Percentiles rank a stretch among this genome's conserved stretches.
These are phyloP conservation scores for Cynopterus brachyotis DNA, from an alignment of 2,113 vertebrate genomes.

Conservation along the genomic window DNA sequence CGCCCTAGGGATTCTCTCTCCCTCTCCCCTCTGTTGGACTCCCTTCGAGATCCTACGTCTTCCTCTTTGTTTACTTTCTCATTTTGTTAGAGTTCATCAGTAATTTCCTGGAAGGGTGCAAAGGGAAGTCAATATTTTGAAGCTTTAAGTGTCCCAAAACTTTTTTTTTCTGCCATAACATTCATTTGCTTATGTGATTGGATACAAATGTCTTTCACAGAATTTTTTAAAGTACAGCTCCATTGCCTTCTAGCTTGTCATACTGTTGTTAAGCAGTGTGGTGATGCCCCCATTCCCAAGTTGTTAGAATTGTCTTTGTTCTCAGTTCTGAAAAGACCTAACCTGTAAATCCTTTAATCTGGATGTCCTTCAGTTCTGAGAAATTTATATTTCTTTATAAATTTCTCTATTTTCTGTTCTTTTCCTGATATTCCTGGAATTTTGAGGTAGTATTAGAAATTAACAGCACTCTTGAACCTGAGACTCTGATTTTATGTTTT, in stretches of 20 bases:
- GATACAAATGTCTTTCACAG: not conserved
- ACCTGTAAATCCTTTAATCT: not conserved
- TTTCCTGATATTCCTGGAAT: not conserved
- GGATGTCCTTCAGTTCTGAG: not conserved
- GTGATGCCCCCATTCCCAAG: not conserved
- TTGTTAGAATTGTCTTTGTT: not conserved
- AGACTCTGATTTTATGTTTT: not conserved
- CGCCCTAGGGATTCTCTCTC: not conserved
- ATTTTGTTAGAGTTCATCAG: not conserved
- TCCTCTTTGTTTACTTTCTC: not conserved
- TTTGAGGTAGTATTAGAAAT: slow-evolving; percentile 23
- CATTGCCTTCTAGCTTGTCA: not conserved
- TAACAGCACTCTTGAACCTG: not conserved
- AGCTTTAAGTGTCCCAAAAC: not conserved
- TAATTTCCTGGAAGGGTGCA: not conserved
- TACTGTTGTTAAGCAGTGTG: not conserved
- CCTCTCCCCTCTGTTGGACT: not conserved
- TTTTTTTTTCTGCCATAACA: not conserved
- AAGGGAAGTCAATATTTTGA: not conserved
- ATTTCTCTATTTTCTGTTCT: not conserved
- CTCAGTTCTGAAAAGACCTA: not conserved
- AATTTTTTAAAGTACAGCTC: not conserved
- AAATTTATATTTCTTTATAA: not conserved
- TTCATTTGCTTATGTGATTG: not conserved
- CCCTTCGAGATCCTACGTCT: not conserved